Percentiles rank a stretch among this genome's conserved stretches.
These are phyloP conservation scores for Scaptomyza pallida DNA, from an alignment of 1,140 invertebrate genomes.

Conservation along the genomic window DNA sequence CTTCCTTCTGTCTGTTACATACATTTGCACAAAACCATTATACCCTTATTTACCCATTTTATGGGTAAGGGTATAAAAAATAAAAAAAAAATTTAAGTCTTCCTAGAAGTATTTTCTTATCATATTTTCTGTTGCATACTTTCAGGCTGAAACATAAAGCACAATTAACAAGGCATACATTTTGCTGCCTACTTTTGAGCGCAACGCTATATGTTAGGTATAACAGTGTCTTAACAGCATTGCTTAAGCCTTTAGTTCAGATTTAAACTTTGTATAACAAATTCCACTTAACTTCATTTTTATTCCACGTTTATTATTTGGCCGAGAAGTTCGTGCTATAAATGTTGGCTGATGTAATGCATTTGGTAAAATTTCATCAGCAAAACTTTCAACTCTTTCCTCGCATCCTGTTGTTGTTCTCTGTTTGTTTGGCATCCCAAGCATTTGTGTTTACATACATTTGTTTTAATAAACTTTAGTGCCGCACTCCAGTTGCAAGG, in stretches of 20 bases:
- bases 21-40: too few relatives aligned
- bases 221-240: background rate
- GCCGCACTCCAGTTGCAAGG: slow-evolving; percentile 1
- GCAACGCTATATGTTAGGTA: background rate
- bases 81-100: too few relatives aligned
- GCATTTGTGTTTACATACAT: slow-evolving; percentile 16
- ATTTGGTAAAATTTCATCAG: slow-evolving; percentile 43
- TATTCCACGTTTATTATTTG: background rate
- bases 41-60: too few relatives aligned
- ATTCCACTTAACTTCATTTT: background rate
- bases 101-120: too few relatives aligned
- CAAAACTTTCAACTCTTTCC: slow-evolving; percentile 13
- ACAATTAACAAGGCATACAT: background rate
- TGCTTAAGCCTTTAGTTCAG: background rate
- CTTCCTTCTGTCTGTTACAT: too few relatives aligned
- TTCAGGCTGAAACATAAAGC: background rate
- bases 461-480: slow-evolving; percentile 37
- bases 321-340: slow-evolving; percentile 5
- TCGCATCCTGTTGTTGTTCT: background rate
- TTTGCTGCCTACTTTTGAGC: slow-evolving; percentile 16
- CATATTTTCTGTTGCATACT: slow-evolving; percentile 1
- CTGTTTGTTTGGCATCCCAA: slow-evolving; percentile 7
- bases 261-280: background rate
- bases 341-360: slow-evolving; percentile 39
- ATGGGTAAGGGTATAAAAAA: too few relatives aligned